Evolutionary conservation across 2,888 invertebrate species (phyloP).

Genomic region (Arge pagana): DNA sequence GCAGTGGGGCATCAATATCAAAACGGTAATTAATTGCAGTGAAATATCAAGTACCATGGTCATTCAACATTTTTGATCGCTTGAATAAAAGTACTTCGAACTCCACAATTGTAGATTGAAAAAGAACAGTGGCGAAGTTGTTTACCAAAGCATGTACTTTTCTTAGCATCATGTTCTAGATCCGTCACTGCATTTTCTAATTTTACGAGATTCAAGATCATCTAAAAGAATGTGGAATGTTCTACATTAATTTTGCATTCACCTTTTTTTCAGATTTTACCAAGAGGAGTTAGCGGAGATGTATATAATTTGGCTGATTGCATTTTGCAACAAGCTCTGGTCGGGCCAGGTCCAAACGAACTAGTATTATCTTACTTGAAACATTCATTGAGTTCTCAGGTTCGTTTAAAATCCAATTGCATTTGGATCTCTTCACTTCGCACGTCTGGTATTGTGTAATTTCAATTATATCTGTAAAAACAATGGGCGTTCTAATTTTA

Average conservation of each 20-base stretch:
- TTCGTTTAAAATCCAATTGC: too few relatives aligned
- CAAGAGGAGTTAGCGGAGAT: conserved; percentile 90
- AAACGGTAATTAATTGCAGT: conserved; percentile 67
- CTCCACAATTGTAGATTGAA: background rate
- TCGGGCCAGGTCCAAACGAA: conserved; percentile 91
- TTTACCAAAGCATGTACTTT: background rate
- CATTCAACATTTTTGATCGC: too few relatives aligned
- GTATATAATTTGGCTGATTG: conserved; percentile 92
- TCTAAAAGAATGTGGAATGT: background rate
- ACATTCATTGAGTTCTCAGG: conserved; percentile 88
- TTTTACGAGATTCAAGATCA: background rate
- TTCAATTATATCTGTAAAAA: too few relatives aligned
- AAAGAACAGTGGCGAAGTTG: background rate
- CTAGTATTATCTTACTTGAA: conserved; percentile 89
- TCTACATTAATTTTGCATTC: conserved; percentile 5
- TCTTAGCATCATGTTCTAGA: background rate
- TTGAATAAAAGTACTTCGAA: background rate
- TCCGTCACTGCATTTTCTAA: background rate
- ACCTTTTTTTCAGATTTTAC: conserved; percentile 64
- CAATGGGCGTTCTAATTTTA: conserved; percentile 43
- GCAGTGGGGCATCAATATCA: conserved; percentile 95
- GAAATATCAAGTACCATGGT: too few relatives aligned
- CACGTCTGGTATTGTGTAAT: background rate
- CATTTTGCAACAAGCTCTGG: conserved; percentile 90
- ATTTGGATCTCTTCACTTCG: background rate